Evolutionary conservation across 2,888 invertebrate species (phyloP).

Genomic region (Piscicola geometra): DNA sequence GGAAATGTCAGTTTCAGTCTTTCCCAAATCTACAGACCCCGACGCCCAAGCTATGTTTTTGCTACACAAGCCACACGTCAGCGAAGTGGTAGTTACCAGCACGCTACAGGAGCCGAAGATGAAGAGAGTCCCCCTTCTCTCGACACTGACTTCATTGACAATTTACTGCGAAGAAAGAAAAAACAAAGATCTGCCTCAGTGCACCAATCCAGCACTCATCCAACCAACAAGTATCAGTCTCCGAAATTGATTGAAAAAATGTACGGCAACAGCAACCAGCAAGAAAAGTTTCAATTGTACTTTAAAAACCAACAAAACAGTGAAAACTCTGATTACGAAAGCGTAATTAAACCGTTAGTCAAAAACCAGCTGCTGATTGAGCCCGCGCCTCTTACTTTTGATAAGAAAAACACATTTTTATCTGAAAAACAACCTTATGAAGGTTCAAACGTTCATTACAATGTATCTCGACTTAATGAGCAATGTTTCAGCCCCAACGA

Average conservation of each 20-base stretch:
- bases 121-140: conserved; percentile 19
- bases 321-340: not conserved
- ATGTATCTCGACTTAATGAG: not conserved
- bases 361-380: not conserved
- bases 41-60: conserved; percentile 53
- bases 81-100: conserved; percentile 53
- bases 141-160: conserved; percentile 48
- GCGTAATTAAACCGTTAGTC: not conserved
- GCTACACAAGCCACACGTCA: conserved; percentile 51
- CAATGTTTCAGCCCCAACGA: conserved; percentile 19
- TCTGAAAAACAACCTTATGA: not conserved
- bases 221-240: no score
- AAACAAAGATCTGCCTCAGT: conserved; percentile 26
- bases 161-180: conserved; percentile 39
- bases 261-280: conserved; percentile 8
- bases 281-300: not conserved
- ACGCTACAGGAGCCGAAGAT: conserved; percentile 46
- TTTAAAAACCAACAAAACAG: conserved; percentile 12
- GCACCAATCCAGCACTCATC: not conserved
- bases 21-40: conserved; percentile 50
- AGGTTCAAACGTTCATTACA: not conserved
- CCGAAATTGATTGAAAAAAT: not conserved
- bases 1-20: conserved; percentile 53
- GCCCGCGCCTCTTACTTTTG: not conserved
- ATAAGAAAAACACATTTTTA: not conserved